These are phyloP conservation scores for Crepidodera aurea DNA, from an alignment of 2,888 invertebrate genomes.

Conservation along the genomic window DNA sequence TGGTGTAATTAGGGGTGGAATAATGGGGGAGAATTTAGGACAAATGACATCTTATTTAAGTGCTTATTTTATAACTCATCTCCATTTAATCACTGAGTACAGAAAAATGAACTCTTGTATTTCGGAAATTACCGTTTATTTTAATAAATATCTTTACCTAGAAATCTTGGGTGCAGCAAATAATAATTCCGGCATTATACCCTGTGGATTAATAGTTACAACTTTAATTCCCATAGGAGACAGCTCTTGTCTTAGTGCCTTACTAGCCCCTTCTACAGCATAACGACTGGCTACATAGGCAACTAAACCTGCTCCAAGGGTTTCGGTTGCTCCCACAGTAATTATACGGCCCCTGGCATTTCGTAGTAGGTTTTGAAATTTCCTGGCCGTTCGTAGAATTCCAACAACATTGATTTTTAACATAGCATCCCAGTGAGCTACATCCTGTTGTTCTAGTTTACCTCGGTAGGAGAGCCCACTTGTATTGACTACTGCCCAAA, in stretches of 20 bases:
- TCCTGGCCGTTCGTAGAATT: conserved; percentile 75
- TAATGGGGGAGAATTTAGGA: too few relatives aligned
- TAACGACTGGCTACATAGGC: conserved; percentile 67
- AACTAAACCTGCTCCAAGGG: conserved; percentile 64
- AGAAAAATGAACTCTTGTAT: too few relatives aligned
- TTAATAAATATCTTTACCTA: too few relatives aligned
- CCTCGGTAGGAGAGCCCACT: conserved; percentile 80
- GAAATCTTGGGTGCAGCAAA: conserved; percentile 70
- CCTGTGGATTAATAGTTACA: conserved; percentile 77
- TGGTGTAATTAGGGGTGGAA: too few relatives aligned
- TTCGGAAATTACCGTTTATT: too few relatives aligned
- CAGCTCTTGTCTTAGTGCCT: conserved; percentile 74
- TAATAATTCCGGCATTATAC: conserved; percentile 70
- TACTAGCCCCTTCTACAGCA: conserved; percentile 83
- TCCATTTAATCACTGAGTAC: too few relatives aligned
- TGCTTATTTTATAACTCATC: too few relatives aligned
- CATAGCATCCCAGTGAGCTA: conserved; percentile 75
- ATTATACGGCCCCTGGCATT: conserved; percentile 73
- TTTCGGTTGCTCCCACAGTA: conserved; percentile 70
- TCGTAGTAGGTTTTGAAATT: conserved; percentile 77
- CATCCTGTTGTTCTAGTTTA: conserved; percentile 72
- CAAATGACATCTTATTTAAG: too few relatives aligned
- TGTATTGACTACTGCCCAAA: conserved; percentile 86
- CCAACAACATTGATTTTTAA: conserved; percentile 77
- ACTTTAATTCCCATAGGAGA: conserved; percentile 77